Evolutionary conservation across 2,797 vertebrate species (phyloP).

Genomic region (Parauchenoglanis ngamensis): DNA sequence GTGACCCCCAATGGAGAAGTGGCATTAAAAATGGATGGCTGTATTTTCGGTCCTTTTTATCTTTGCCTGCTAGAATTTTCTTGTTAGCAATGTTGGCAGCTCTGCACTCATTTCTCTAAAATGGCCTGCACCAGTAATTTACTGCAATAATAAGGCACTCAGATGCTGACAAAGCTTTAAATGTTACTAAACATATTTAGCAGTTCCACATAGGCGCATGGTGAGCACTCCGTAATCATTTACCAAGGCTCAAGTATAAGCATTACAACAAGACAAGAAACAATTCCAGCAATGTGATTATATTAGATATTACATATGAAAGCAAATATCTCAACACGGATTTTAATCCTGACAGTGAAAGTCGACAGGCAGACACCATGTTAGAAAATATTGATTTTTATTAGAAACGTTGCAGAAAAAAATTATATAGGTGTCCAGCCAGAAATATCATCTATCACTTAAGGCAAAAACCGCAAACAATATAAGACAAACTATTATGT

Average conservation of each 20-base stretch:
- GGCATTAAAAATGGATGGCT: too few species aligned
- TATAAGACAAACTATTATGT: constrained; percentile 81
- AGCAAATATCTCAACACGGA: background rate
- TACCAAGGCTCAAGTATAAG: background rate
- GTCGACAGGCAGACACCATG: constrained; percentile 66
- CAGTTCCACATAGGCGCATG: background rate
- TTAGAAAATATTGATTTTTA: constrained; percentile 99
- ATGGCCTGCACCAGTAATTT: constrained; percentile 17
- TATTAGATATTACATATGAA: background rate
- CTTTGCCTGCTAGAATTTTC: background rate
- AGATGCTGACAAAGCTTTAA: constrained; percentile 23
- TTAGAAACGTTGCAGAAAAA: constrained; percentile 98
- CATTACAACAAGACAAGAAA: background rate
- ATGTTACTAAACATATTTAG: background rate
- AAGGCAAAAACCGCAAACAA: constrained; percentile 94
- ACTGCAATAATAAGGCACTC: constrained; percentile 6
- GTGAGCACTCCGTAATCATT: background rate
- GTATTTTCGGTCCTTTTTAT: background rate
- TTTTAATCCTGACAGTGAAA: background rate
- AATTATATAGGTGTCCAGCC: constrained; percentile 96
- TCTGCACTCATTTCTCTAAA: constrained; percentile 8
- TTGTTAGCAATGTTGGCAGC: constrained; percentile 12
- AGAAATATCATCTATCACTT: constrained; percentile 95
- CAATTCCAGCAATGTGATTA: background rate
- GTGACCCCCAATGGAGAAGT: too few species aligned